Conservation (phyloP, 1,140 invertebrate species). For the Drosophila ficusphila region DNA sequence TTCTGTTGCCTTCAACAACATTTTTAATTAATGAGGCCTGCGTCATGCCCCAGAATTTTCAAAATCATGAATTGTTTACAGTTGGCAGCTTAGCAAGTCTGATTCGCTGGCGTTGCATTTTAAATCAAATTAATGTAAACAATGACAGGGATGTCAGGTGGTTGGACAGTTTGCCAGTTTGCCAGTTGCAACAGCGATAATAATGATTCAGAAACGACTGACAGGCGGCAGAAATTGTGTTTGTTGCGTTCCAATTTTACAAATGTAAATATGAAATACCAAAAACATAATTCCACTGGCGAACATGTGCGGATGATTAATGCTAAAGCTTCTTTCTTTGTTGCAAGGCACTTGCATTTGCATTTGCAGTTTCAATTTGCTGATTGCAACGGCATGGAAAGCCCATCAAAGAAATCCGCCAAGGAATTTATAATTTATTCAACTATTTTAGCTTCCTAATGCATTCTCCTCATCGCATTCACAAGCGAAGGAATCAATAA, state of each 20-base stretch:
- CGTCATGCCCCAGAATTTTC: constrained; percentile 38
- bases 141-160: constrained; percentile 50
- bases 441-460: background rate
- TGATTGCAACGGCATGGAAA: constrained; percentile 18
- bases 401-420: background rate
- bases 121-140: constrained; percentile 75
- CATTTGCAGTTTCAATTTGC: constrained; percentile 29
- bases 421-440: constrained; percentile 1
- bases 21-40: constrained; percentile 62
- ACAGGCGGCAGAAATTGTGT: background rate
- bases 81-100: constrained; percentile 27
- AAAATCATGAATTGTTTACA: constrained; percentile 59
- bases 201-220: background rate
- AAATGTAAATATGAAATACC: constrained; percentile 41
- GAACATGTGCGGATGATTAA: constrained; percentile 26
- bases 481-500: too few relatives aligned
- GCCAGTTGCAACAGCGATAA: constrained; percentile 16
- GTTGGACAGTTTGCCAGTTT: constrained; percentile 30
- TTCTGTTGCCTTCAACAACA: constrained; percentile 45
- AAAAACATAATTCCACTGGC: constrained; percentile 33
- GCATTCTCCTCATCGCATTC: too few relatives aligned
- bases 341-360: constrained; percentile 15
- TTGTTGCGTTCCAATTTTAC: constrained; percentile 28
- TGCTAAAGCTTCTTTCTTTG: constrained; percentile 6
- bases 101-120: constrained; percentile 58